These are phyloP conservation scores for Porites australiensis DNA, from an alignment of 64 coral and sea anemone species.

Conservation along the genomic window DNA sequence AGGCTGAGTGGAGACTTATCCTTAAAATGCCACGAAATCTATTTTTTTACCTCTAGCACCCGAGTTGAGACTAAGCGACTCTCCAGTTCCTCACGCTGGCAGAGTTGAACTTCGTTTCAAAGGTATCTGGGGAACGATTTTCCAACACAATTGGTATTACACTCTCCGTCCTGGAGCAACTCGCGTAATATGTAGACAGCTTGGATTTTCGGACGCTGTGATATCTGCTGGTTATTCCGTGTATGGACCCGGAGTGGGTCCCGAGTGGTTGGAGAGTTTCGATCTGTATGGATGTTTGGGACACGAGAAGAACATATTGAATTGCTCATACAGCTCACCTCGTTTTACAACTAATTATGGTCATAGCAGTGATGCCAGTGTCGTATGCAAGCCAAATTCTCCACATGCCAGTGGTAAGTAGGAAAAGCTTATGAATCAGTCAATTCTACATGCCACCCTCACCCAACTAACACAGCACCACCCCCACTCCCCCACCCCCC, in stretches of 20 bases:
- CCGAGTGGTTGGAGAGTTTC: not conserved
- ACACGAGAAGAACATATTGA: not conserved
- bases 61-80: not conserved
- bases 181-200: not conserved
- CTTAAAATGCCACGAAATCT: too few species aligned
- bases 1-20: too few species aligned
- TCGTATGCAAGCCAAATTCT: conserved; percentile 12
- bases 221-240: not conserved
- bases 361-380: not conserved
- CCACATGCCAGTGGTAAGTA: not conserved
- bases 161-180: not conserved
- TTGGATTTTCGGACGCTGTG: not conserved
- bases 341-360: not conserved
- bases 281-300: not conserved
- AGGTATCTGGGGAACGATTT: conserved; percentile 9
- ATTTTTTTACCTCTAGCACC: not conserved
- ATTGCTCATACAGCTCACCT: not conserved
- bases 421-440: not conserved
- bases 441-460: not conserved
- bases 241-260: not conserved
- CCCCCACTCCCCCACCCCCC: too few species aligned
- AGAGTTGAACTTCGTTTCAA: conserved; percentile 7
- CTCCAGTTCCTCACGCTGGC: not conserved
- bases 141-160: too few species aligned
- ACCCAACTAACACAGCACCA: not conserved